Percentiles rank a stretch among this genome's conserved stretches.
phyloP scores from a whole-genome alignment of 2,113 vertebrate species.

The Probosciger aterrimus region DNA sequence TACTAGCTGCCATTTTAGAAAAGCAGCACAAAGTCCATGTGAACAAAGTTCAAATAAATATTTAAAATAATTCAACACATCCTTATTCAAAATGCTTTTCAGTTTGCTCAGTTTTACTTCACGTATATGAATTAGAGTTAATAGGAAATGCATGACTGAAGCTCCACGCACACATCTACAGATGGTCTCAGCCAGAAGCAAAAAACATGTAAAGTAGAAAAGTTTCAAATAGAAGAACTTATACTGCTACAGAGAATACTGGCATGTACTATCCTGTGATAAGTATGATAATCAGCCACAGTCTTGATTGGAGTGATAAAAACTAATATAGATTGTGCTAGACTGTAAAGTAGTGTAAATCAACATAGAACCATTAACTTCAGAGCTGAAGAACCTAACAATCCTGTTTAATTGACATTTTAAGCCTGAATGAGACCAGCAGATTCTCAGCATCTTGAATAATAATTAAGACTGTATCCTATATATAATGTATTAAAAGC shows the following conservation, averaged over 20 bases:
- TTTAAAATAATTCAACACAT: background rate
- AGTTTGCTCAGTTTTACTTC: background rate
- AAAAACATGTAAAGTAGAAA: background rate
- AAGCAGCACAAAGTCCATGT: background rate
- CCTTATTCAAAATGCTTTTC: background rate
- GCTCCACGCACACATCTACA: background rate
- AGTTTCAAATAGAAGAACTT: background rate
- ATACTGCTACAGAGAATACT: background rate
- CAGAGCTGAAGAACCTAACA: background rate
- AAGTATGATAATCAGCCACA: background rate
- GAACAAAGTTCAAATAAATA: background rate
- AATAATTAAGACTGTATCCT: background rate
- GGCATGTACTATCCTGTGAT: background rate
- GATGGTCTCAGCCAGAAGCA: background rate
- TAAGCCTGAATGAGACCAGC: background rate
- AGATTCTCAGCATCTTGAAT: slow-evolving; percentile 18
- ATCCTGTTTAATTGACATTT: slow-evolving; percentile 34
- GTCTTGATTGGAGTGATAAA: background rate
- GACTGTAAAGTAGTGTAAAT: background rate
- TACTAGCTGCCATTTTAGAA: background rate
- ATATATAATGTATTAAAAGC: background rate
- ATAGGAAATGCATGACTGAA: background rate
- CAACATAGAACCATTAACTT: background rate
- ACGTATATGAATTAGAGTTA: background rate
- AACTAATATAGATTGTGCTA: background rate